Percentiles rank a stretch among this genome's conserved stretches.
Evolutionary conservation across 2,797 vertebrate species (phyloP).

Genomic region (Odontamblyopus rebecca): DNA sequence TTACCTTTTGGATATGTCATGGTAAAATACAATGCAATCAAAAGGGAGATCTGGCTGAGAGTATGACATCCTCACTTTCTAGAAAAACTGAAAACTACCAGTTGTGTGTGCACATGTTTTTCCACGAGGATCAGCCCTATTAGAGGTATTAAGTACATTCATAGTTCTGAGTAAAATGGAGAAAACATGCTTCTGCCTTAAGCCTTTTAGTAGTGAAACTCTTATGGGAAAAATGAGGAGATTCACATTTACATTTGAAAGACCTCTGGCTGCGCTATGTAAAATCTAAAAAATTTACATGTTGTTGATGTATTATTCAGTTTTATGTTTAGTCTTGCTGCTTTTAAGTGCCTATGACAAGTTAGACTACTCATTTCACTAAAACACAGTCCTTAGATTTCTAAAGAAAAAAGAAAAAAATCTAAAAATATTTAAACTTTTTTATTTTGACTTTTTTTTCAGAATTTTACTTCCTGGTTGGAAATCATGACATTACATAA

Average conservation of each 20-base stretch:
- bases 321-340: not conserved
- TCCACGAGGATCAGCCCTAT: conserved; percentile 44
- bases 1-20: too few species aligned
- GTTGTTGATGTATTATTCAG: not conserved
- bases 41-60: too few species aligned
- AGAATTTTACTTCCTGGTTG: too few species aligned
- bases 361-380: too few species aligned
- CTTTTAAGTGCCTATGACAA: too few species aligned
- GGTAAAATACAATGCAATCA: too few species aligned
- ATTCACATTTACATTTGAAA: conserved; percentile 32
- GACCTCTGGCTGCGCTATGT: not conserved
- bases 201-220: conserved; percentile 25
- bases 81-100: not conserved
- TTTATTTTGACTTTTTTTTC: too few species aligned
- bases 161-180: conserved; percentile 28
- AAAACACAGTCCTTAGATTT: too few species aligned
- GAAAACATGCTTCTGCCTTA: conserved; percentile 18
- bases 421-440: too few species aligned
- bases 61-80: too few species aligned
- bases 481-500: too few species aligned
- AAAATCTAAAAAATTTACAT: not conserved
- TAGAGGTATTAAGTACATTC: conserved; percentile 57
- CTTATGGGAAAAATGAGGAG: conserved; percentile 14
- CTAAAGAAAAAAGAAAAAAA: too few species aligned
- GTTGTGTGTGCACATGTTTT: conserved; percentile 31